Base-by-base conservation (phyloP, 2,113 vertebrate genomes). In the Callopanchax toddi region DNA sequence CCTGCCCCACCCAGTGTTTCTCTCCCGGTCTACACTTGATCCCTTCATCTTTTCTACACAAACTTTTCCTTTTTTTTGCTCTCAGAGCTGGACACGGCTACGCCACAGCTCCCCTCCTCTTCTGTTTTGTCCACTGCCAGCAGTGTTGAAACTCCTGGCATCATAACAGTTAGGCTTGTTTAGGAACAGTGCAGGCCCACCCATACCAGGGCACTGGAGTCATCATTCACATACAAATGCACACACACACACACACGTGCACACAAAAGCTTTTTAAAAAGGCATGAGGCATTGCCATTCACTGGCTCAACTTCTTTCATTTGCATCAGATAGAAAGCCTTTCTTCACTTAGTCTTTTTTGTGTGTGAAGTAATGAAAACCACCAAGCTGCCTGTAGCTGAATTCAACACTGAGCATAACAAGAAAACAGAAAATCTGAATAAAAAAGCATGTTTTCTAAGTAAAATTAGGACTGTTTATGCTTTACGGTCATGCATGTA, bases 111-210 rank as follows among this genome's bases (percentile, higher is more conserved):
- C 65, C 61, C 71, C 66, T 74, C 71, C 61, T 70, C 54, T 65
- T 74, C 71, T 53, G 54, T 70, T 76, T 79, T 21, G 67, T 74
- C 51, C 34, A 3, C 56, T 74, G 86, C 90, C 89, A 91, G 88
- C 82, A 89, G 83, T 82, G 29, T 6, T 84, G 85, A 67, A 83
- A 71, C 85, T 61, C 34, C 69, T 90, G 91, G 87, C 84, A 81
- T 56, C 22, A 3, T 78, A 77, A 76, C 82, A 83, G 60, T 84
- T 59, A 40, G 78, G 37, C 60, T 76, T 71, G 78, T 74, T 87
- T 52, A 53, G 51, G 43, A 85, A 61, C 62, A 74, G 77, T 42
- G 76, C 17, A 46, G 71, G 57, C 50, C 34, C 37, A 60, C 37
- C 65, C 53, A 78, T 77, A 71, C 84, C 83, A 81, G 77, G 76